Conservation (phyloP, 2,797 vertebrate species). For the Siniperca scherzeri region DNA sequence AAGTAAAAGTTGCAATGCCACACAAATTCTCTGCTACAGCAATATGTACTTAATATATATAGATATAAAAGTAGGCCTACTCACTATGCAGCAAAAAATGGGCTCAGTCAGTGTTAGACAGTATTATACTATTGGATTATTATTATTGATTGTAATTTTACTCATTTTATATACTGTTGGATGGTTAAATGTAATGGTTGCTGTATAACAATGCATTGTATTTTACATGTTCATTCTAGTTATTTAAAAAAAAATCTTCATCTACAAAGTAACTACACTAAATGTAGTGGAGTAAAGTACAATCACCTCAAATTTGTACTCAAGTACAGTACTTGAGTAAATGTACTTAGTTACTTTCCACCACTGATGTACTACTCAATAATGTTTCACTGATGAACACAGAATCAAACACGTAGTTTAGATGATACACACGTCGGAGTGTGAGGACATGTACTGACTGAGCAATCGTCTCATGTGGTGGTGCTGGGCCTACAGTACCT, state of each 20-base stretch:
- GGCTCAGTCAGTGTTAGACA: not conserved
- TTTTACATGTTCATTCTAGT: not conserved
- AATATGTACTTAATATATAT: no score
- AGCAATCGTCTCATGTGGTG: no score
- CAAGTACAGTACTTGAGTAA: not conserved
- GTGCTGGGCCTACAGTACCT: conserved; percentile 34
- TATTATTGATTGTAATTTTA: no score
- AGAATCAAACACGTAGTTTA: not conserved
- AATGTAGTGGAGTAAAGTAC: not conserved
- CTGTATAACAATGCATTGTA: not conserved
- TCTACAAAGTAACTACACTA: not conserved
- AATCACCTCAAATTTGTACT: not conserved
- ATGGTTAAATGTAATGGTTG: not conserved
- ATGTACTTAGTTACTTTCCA: not conserved
- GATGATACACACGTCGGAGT: no score
- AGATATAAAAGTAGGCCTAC: not conserved
- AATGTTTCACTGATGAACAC: no score
- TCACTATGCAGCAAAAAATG: not conserved
- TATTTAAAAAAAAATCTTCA: not conserved
- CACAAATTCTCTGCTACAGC: no score
- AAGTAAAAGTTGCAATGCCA: not conserved
- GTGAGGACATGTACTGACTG: not conserved
- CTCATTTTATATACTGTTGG: no score
- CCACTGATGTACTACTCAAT: no score
- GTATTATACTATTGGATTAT: no score